Evolutionary conservation across 1,140 invertebrate genomes (phyloP).

Genomic region (Drosophila baimaii): DNA sequence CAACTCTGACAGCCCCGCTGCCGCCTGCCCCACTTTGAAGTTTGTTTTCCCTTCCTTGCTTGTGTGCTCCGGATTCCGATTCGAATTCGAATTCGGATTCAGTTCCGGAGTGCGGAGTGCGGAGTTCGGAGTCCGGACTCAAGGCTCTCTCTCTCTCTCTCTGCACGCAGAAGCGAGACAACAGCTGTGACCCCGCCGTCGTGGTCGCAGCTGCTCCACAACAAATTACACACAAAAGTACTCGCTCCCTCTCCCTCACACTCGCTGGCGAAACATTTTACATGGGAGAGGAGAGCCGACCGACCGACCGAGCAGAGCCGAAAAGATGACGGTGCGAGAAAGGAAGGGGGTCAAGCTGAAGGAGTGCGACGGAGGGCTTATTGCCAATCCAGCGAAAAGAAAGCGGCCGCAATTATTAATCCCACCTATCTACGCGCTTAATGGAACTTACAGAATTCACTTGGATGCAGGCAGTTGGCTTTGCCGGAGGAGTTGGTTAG

Average conservation of each 20-base stretch:
- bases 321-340: slow-evolving; percentile 34
- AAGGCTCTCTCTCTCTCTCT: slow-evolving; percentile 23
- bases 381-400: slow-evolving; percentile 45
- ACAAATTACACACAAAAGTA: slow-evolving; percentile 61
- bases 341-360: slow-evolving; percentile 28
- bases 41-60: slow-evolving; percentile 22
- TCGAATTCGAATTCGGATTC: slow-evolving; percentile 15
- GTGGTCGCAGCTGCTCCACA: slow-evolving; percentile 66
- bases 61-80: not conserved
- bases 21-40: slow-evolving; percentile 19
- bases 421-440: not conserved
- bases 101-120: slow-evolving; percentile 18
- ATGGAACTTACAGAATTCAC: slow-evolving; percentile 27
- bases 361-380: slow-evolving; percentile 32
- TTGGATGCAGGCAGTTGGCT: not conserved
- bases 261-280: slow-evolving; percentile 33
- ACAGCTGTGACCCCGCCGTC: slow-evolving; percentile 57
- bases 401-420: slow-evolving; percentile 29
- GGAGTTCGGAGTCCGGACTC: slow-evolving; percentile 31
- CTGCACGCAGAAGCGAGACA: slow-evolving; percentile 74
- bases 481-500: not conserved
- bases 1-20: slow-evolving; percentile 14
- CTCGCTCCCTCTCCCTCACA: slow-evolving; percentile 33
- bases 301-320: slow-evolving; percentile 13
- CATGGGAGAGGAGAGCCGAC: slow-evolving; percentile 44